phyloP scores from a whole-genome alignment of 53 echinoderm and acorn worm species.

The Astropecten irregularis region DNA sequence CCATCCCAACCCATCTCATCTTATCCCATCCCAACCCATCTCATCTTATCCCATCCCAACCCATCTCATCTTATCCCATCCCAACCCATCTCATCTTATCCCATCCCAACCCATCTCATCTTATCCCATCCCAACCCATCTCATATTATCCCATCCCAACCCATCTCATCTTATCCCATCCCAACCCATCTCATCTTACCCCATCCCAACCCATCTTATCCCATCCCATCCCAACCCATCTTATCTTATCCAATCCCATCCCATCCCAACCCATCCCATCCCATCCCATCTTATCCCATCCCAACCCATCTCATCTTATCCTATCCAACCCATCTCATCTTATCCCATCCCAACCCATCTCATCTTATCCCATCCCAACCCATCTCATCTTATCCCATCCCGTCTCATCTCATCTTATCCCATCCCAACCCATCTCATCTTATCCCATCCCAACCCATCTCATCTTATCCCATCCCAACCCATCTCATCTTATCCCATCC shows the following conservation, averaged over 20 bases:
- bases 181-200: background rate
- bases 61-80: constrained; percentile 18
- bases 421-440: background rate
- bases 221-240: constrained; percentile 7
- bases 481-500: background rate
- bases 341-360: background rate
- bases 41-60: constrained; percentile 12
- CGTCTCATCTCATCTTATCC: background rate
- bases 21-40: constrained; percentile 15
- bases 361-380: background rate
- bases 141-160: background rate
- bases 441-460: background rate
- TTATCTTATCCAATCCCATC: constrained; percentile 14
- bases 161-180: background rate
- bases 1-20: constrained; percentile 15
- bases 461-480: background rate
- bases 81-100: background rate
- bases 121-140: background rate
- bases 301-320: background rate
- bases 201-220: background rate
- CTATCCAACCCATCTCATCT: background rate
- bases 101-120: background rate
- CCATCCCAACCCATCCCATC: constrained; percentile 14
- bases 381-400: background rate
- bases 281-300: constrained; percentile 39